Base-by-base conservation (phyloP, 2,113 vertebrate genomes). In the Callorhinus ursinus region DNA sequence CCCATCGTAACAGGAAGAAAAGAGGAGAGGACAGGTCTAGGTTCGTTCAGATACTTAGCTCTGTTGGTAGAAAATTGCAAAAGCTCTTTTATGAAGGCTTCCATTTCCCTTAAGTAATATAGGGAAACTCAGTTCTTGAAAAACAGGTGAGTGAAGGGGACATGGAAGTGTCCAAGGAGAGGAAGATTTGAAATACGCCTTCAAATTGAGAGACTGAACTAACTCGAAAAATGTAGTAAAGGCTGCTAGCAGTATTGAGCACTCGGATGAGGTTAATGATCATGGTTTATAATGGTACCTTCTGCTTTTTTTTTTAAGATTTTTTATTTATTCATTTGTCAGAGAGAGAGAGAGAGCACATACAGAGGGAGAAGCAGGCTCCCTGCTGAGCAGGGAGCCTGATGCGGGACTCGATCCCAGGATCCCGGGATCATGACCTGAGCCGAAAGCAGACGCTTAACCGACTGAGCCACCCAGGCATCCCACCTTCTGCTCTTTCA, bases 41-140 rank as follows among this genome's bases (percentile, higher is more conserved):
- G 61, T 36, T 72, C n/a, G 86, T 46, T 59, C 39, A 61, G 39
- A 59, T 72, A 9, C 12, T 49, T 24, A 59, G 1, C 80, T 84
- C 4, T 82, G 12, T 51, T 76, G 72, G 80, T 74, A 80, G 80
- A 69, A 84, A 72, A 49, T 51, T 65, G 24, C 46, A 67, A 67
- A 88, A 88, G 21, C 19, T 67, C 26, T 88, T 87, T 92, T 89
- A 42, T 72, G 46, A 88, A 95, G 71, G 4, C 71, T 94, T 80
- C 39, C 28, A 31, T 80, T 86, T 92, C 89, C 85, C 21, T 82
- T 90, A 53, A 24, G 19, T 74, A 86, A 33, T 28, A 51, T 21
- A 82, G 49, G 31, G 39, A 85, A 65, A 55, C 46, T 88, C 59
- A 13, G n/a, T 82, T 65, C 74, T 77, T 65, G 14, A 79, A 80